These are phyloP conservation scores for Drosophila greeni DNA, from an alignment of 2,888 invertebrate species.

Conservation along the genomic window DNA sequence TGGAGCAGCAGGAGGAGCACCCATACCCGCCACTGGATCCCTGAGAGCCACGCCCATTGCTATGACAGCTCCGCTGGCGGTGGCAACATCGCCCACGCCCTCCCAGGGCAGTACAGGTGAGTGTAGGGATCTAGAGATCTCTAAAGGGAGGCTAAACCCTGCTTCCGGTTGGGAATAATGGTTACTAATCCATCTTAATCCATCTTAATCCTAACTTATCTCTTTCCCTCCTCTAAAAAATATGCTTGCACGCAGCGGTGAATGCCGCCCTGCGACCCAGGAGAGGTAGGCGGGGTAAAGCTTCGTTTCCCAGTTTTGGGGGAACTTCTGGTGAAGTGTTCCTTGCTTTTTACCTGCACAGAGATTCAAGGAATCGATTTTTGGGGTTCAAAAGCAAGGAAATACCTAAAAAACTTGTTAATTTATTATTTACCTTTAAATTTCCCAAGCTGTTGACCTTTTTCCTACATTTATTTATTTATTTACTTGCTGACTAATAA, in stretches of 20 bases:
- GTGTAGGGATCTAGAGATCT: neutral
- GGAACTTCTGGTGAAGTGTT: conserved; percentile 9
- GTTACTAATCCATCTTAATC: too few relatives aligned
- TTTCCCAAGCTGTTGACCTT: neutral
- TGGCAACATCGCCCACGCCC: conserved; percentile 83
- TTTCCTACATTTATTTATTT: neutral
- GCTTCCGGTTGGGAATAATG: neutral
- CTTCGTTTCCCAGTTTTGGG: neutral
- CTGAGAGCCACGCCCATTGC: conserved; percentile 47
- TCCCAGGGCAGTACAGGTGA: conserved; percentile 82
- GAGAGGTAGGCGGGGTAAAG: conserved; percentile 55
- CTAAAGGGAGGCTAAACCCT: too few relatives aligned
- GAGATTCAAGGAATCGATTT: conserved; percentile 8
- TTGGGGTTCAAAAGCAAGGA: neutral
- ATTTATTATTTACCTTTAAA: neutral
- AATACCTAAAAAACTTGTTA: neutral
- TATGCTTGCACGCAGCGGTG: conserved; percentile 53
- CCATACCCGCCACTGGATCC: conserved; percentile 37
- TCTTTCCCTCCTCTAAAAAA: conserved; percentile 5
- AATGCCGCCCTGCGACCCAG: conserved; percentile 62
- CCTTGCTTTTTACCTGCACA: conserved; percentile 3
- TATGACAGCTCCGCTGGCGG: conserved; percentile 58
- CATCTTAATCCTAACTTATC: neutral
- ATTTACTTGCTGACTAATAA: conserved; percentile 5
- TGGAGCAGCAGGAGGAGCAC: conserved; percentile 5